phyloP scores from a whole-genome alignment of 1,140 invertebrate species.

The Mya arenaria region DNA sequence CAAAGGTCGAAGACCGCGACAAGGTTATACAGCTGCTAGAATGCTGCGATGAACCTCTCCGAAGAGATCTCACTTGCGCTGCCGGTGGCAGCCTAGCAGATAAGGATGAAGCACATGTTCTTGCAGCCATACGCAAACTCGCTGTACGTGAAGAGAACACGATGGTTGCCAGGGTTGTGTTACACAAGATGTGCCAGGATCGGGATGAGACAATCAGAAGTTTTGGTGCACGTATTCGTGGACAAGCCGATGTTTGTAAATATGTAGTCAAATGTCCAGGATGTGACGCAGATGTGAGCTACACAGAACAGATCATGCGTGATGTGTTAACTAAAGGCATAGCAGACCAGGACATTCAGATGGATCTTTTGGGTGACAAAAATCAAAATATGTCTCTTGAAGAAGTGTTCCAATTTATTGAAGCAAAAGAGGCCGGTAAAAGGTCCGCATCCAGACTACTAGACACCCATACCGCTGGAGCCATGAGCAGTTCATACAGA shows the following conservation, averaged over 20 bases:
- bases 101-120: slow-evolving; percentile 49
- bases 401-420: slow-evolving; percentile 30
- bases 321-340: slow-evolving; percentile 34
- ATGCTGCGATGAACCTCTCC: slow-evolving; percentile 56
- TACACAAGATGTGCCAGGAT: slow-evolving; percentile 61
- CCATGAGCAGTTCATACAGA: slow-evolving; percentile 4
- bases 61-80: slow-evolving; percentile 51
- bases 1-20: slow-evolving; percentile 39
- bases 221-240: slow-evolving; percentile 51
- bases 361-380: slow-evolving; percentile 53
- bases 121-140: slow-evolving; percentile 53
- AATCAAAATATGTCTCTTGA: slow-evolving; percentile 54
- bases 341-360: slow-evolving; percentile 40
- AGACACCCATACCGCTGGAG: not conserved
- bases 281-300: slow-evolving; percentile 39
- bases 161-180: slow-evolving; percentile 52
- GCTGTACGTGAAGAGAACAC: slow-evolving; percentile 58
- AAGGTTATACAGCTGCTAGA: slow-evolving; percentile 56
- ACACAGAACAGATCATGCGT: slow-evolving; percentile 51
- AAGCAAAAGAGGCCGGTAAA: slow-evolving; percentile 38
- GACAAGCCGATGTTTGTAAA: slow-evolving; percentile 56
- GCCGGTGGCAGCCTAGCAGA: slow-evolving; percentile 38
- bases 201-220: slow-evolving; percentile 50
- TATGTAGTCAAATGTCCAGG: slow-evolving; percentile 40
- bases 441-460: not conserved